phyloP scores from a whole-genome alignment of 2,888 invertebrate species.

The Thumatha senex region DNA sequence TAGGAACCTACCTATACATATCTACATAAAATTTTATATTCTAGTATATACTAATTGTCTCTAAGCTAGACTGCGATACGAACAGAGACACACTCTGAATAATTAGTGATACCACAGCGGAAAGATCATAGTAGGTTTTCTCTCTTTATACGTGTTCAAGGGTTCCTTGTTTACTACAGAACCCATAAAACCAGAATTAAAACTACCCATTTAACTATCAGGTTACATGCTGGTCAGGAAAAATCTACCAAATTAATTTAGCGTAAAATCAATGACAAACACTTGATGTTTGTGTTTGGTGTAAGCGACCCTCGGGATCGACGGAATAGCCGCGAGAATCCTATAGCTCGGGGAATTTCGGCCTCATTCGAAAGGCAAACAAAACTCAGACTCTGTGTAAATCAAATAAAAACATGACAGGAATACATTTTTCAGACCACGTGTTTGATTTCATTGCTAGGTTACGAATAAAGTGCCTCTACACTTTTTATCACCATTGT shows the following conservation, averaged over 20 bases:
- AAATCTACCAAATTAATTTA: slow-evolving; percentile 74
- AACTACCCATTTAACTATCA: slow-evolving; percentile 6
- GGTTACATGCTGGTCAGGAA: slow-evolving; percentile 22
- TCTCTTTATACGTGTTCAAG: no score
- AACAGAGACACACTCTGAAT: no score
- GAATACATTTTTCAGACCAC: slow-evolving; percentile 29
- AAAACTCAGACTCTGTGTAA: slow-evolving; percentile 68
- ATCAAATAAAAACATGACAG: slow-evolving; percentile 63
- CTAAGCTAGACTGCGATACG: no score
- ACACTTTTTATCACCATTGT: no score
- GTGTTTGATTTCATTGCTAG: slow-evolving; percentile 1
- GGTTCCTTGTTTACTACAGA: not conserved
- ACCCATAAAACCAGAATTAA: not conserved
- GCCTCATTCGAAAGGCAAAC: slow-evolving; percentile 76
- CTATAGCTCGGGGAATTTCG: slow-evolving; percentile 41
- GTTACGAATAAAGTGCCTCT: not conserved
- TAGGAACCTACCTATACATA: no score
- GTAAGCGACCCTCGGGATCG: slow-evolving; percentile 58
- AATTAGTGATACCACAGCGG: no score
- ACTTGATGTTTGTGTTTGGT: slow-evolving; percentile 67
- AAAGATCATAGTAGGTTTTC: no score
- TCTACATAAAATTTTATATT: no score
- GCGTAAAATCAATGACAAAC: slow-evolving; percentile 80
- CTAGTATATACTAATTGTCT: no score
- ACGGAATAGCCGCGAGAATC: slow-evolving; percentile 28